Conservation (phyloP, 2,113 vertebrate species). For the Paedocypris sp. region DNA sequence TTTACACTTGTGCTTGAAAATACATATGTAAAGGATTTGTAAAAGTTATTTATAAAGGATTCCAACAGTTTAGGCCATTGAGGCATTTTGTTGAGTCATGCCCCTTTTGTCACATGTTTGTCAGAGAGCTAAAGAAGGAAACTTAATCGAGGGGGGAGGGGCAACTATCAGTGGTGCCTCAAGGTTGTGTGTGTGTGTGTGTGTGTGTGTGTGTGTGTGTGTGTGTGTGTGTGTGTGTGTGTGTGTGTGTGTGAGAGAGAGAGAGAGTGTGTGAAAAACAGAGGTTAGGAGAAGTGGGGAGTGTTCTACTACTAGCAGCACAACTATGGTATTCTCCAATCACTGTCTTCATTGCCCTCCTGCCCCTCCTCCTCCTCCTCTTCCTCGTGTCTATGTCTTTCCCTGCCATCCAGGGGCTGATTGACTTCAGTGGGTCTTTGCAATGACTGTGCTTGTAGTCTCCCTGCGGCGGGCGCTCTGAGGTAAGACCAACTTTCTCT, state of each 20-base stretch:
- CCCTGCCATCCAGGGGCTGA: conserved; percentile 15
- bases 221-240: conserved; percentile 18
- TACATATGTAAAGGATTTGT: too few species aligned
- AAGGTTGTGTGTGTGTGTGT: conserved; percentile 18
- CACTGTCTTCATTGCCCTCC: not conserved
- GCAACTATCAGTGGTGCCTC: conserved; percentile 13
- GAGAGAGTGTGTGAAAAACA: conserved; percentile 3
- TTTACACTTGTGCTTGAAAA: too few species aligned
- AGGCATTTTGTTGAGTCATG: conserved; percentile 33
- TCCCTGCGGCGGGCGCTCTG: conserved; percentile 36
- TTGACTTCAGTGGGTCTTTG: conserved; percentile 32
- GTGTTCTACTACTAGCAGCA: conserved; percentile 4
- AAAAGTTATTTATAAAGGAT: not conserved
- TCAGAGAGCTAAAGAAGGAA: conserved; percentile 36
- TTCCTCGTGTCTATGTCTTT: not conserved
- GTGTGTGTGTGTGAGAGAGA: not conserved
- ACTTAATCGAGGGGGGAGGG: conserved; percentile 15
- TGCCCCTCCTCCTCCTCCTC: conserved; percentile 17
- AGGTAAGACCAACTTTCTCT: conserved; percentile 31
- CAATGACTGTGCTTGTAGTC: conserved; percentile 30
- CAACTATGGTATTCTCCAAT: conserved; percentile 23
- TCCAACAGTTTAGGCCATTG: not conserved
- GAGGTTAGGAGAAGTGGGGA: not conserved
- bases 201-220: too few species aligned
- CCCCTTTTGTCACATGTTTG: conserved; percentile 35